Base-by-base conservation (phyloP, 2,797 vertebrate species). In the Botia kubotai region DNA sequence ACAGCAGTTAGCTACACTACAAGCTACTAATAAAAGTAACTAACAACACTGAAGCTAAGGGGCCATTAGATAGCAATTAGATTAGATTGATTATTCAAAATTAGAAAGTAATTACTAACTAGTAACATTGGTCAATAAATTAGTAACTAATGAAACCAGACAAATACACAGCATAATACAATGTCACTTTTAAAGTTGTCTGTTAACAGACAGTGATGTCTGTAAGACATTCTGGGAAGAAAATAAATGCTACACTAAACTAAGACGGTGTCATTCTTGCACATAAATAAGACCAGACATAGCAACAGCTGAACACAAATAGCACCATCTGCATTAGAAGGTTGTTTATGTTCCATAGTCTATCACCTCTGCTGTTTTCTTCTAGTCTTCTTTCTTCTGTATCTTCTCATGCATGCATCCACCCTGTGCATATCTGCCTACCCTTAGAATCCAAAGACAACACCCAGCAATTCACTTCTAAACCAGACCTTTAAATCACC, bases 401-500 rank as follows among this genome's bases (percentile, higher is more conserved):
- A 4, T 70, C 8, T 52, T 19, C 53, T 60, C 4, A 2, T 50
- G 53, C 55, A 19, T 19, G 69, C n/a, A 58, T 80, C 76, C 82
- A 77, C 80, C 80, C 75, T 81, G 58, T 73, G 72, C 63, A 68
- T 76, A 43, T 86, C 69, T 67, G 72, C 82, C 80, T 71, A 71
- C 67, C 62, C 23, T 75, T 73, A 76, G 75, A 63, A 75, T 81
- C 77, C 72, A 75, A 58, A 83, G 81, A 81, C 86, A 77, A 89
- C 87, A 90, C 87, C 89, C 86, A 86, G 87, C 85, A 90, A 89
- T 88, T 87, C 86, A 60, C 71, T 58, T 67, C 83, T 58, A 84
- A 86, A 89, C 67, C 57, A 66, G 79, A 21, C 71, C 67, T 83
- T 82, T 80, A 74, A 53, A 75, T 80, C 77, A 60, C 88, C 81